Evolutionary conservation across 2,797 vertebrate genomes (phyloP), one percentile per base, ranked within the genome.

Genomic region (Microchirus variegatus): DNA sequence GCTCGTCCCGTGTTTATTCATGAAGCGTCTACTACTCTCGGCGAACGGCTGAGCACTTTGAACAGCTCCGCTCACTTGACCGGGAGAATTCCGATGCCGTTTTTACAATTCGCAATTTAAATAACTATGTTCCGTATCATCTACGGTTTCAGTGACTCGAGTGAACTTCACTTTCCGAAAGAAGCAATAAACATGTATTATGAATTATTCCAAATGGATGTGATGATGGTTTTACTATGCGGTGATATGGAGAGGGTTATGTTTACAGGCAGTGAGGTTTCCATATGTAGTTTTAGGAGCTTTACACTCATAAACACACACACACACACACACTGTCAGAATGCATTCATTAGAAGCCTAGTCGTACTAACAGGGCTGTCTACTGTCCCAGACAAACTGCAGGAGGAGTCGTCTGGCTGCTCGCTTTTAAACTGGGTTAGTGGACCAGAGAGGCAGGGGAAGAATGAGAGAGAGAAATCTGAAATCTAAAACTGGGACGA

Each of bases 381-480:
- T 90, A 74, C 78, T 80, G 79, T 86, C 83, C 85, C 87, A 89
- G 84, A 90, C 85, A 83, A 84, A 81, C 84, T 88, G 82, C 84
- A 89, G 86, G 86, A 86, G 82, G 89, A 78, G 82, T 84, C 84
- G 88, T 87, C 86, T 90, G 87, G 79, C 69, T 81, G 85, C 77
- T 80, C 77, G 70, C 75, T 80, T 89, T 87, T 83, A 90, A 94
- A 92, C 73, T 92, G 90, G 93, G 93, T 93, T 92, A 93, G 91
- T 92, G 85, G 91, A 92, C 87, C 90, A 90, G 77, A 67, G 73
- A 83, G 73, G 40, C 64, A 72, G 69, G 63, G 73, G 67, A 43
- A 74, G 80, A 77, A 53, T 59, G 70, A 72, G 70, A 58, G 57
- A 78, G 59, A 77, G 71, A 26, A 62, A 75, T 80, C 52, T 82